A percentile compares a stretch with the other conserved stretches of the same genome.
These are phyloP conservation scores for Dicyrtomina minuta DNA, from an alignment of 2,888 invertebrate genomes.

Conservation along the genomic window DNA sequence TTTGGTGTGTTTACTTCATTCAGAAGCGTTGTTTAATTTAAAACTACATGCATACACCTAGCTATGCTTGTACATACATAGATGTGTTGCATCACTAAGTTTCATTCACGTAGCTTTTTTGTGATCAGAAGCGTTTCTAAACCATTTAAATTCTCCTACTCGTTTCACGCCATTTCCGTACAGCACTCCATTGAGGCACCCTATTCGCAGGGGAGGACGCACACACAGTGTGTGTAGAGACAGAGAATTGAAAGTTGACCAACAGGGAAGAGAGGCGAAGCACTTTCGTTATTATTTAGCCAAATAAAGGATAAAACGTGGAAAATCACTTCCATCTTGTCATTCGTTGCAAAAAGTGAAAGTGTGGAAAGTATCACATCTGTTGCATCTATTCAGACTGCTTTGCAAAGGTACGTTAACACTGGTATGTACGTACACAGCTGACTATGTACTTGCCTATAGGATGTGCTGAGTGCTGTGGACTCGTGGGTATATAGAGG, in stretches of 20 bases:
- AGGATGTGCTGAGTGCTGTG: background rate
- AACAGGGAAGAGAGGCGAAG: constrained; percentile 28
- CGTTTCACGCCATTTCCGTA: too few relatives aligned
- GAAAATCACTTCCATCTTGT: constrained; percentile 22
- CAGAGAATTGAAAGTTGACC: constrained; percentile 25
- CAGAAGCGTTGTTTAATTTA: too few relatives aligned
- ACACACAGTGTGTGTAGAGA: constrained; percentile 3
- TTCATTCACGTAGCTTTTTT: too few relatives aligned
- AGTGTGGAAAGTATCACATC: constrained; percentile 27
- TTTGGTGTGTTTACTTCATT: too few relatives aligned
- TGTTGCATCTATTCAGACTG: constrained; percentile 18
- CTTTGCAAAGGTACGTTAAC: constrained; percentile 19
- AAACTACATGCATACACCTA: too few relatives aligned
- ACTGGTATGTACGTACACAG: background rate
- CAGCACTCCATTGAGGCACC: too few relatives aligned
- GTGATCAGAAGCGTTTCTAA: too few relatives aligned
- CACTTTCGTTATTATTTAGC: constrained; percentile 28
- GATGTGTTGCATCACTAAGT: too few relatives aligned
- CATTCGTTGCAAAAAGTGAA: constrained; percentile 24
- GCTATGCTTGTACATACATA: too few relatives aligned
- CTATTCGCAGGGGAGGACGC: background rate
- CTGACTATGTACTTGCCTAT: too few relatives aligned
- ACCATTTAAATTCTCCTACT: too few relatives aligned
- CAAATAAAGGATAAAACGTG: constrained; percentile 26
- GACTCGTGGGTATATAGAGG: too few relatives aligned